phyloP scores from a whole-genome alignment of 2,113 vertebrate genomes.

The Cebus imitator region DNA sequence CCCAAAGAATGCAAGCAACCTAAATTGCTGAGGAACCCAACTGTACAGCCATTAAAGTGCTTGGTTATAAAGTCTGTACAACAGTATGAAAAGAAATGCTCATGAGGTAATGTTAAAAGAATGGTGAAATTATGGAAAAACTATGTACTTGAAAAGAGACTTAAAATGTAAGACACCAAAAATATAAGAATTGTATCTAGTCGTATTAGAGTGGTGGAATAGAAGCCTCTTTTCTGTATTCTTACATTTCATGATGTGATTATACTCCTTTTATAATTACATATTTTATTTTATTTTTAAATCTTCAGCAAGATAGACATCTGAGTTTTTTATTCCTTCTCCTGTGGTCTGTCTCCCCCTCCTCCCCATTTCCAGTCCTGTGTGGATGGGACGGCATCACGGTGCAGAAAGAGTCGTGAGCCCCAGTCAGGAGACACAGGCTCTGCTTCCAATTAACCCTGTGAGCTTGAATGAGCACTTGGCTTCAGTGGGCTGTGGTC shows the following conservation, averaged over 20 bases:
- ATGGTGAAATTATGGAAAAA: not conserved
- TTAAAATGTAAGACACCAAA: not conserved
- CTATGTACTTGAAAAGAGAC: not conserved
- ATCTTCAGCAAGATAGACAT: not conserved
- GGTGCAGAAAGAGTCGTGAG: not conserved
- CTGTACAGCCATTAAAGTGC: conserved; percentile 14
- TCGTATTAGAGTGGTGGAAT: not conserved
- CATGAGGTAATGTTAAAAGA: not conserved
- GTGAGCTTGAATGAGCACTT: not conserved
- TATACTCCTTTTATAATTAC: not conserved
- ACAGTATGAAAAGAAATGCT: not conserved
- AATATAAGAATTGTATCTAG: not conserved
- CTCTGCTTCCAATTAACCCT: not conserved
- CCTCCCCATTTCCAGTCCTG: not conserved
- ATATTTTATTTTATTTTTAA: not conserved
- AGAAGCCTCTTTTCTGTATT: not conserved
- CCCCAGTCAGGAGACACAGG: not conserved
- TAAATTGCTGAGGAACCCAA: not conserved
- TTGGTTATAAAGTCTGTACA: not conserved
- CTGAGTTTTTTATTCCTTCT: not conserved
- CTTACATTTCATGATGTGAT: not conserved
- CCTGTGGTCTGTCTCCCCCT: not conserved
- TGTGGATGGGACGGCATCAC: not conserved
- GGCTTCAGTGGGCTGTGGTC: not conserved
- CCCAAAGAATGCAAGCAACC: not conserved